Evolutionary conservation across 2,888 invertebrate genomes (phyloP).

Genomic region (Trichopria drosophilae): DNA sequence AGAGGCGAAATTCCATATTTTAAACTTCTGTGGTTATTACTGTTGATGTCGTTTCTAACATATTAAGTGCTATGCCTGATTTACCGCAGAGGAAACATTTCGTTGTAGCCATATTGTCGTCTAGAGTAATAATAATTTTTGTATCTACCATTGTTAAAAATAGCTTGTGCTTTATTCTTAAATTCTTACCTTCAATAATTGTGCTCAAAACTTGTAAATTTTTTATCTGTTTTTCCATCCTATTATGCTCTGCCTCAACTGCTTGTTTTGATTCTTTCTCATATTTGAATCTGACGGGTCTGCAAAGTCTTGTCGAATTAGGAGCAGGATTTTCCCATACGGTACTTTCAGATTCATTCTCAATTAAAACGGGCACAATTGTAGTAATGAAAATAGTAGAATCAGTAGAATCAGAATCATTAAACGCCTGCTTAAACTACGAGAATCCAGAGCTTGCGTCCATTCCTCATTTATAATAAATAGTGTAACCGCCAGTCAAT

Average conservation of each 20-base stretch:
- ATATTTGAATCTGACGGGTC: constrained; percentile 11
- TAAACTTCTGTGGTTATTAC: too few species aligned
- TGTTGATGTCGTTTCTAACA: constrained; percentile 5
- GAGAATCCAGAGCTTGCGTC: constrained; percentile 11
- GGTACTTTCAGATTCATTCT: background rate
- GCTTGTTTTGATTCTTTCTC: constrained; percentile 13
- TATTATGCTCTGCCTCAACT: background rate
- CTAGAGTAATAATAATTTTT: constrained; percentile 12
- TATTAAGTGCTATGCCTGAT: constrained; percentile 14
- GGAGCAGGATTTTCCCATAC: constrained; percentile 19
- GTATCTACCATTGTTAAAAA: constrained; percentile 13
- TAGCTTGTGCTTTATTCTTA: constrained; percentile 7
- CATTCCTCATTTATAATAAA: constrained; percentile 10
- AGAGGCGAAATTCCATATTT: background rate
- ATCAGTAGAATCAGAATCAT: constrained; percentile 2
- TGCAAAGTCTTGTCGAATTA: constrained; percentile 15
- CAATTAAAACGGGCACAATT: constrained; percentile 12
- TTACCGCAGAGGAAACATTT: constrained; percentile 11
- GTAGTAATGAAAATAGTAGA: constrained; percentile 10
- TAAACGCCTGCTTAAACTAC: constrained; percentile 9
- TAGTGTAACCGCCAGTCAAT: background rate
- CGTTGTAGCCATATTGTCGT: constrained; percentile 8
- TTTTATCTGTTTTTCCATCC: constrained; percentile 10
- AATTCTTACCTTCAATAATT: background rate
- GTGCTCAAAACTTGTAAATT: background rate